These are phyloP conservation scores for Fregata magnificens DNA, from an alignment of 2,113 vertebrate genomes.

Conservation along the genomic window DNA sequence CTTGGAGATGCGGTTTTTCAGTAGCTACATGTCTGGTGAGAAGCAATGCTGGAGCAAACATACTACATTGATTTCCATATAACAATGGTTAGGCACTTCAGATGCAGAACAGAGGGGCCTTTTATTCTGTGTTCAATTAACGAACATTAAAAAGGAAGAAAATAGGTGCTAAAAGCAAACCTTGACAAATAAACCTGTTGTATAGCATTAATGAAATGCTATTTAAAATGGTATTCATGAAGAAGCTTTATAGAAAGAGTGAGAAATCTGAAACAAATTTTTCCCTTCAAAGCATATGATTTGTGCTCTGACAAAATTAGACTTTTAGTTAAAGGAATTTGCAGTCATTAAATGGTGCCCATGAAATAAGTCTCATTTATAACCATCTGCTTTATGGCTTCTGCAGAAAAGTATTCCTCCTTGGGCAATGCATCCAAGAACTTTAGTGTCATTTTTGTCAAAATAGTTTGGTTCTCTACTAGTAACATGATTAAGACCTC, in stretches of 20 bases:
- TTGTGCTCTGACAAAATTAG: conserved; percentile 72
- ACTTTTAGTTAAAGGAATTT: conserved; percentile 78
- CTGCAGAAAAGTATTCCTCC: conserved; percentile 39
- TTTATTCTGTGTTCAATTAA: conserved; percentile 11
- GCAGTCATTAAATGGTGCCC: conserved; percentile 68
- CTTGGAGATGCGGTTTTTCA: background rate
- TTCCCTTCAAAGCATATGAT: conserved; percentile 62
- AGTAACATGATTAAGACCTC: background rate
- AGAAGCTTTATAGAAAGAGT: conserved; percentile 55
- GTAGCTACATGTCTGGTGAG: background rate
- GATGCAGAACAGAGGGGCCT: conserved; percentile 15
- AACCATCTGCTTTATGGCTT: conserved; percentile 71
- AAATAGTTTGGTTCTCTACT: conserved; percentile 19
- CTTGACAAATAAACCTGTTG: conserved; percentile 54
- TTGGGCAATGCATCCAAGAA: conserved; percentile 17
- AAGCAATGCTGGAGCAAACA: background rate
- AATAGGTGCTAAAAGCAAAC: conserved; percentile 50
- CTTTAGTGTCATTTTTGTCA: conserved; percentile 30
- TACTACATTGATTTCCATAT: background rate
- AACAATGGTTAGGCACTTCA: conserved; percentile 39
- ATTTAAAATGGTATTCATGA: conserved; percentile 42
- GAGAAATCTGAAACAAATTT: conserved; percentile 62
- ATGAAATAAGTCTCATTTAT: conserved; percentile 69
- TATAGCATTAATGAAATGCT: conserved; percentile 60
- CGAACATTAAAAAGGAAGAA: conserved; percentile 34